phyloP scores from a whole-genome alignment of 2,113 vertebrate species.

The Poeciliopsis turrubarensis region DNA sequence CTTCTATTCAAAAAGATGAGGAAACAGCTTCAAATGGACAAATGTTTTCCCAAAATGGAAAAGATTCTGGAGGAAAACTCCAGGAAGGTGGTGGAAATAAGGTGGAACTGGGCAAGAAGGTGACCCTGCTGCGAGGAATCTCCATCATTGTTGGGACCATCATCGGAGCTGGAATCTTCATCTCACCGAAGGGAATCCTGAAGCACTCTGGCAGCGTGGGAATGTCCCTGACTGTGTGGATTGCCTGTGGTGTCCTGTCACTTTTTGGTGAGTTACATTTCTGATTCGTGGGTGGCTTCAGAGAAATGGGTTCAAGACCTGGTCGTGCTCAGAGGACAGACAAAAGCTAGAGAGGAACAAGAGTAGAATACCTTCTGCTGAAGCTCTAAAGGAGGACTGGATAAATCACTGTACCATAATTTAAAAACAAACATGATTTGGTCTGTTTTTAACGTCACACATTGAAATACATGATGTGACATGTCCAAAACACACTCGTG shows the following conservation, averaged over 20 bases:
- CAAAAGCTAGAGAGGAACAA: too few species aligned
- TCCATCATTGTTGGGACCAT: slow-evolving; percentile 96
- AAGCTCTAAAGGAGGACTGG: too few species aligned
- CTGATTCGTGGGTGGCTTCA: neutral
- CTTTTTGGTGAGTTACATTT: slow-evolving; percentile 89
- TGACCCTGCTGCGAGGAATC: slow-evolving; percentile 90
- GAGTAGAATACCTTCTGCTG: too few species aligned
- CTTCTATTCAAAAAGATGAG: slow-evolving; percentile 60
- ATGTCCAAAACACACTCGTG: neutral
- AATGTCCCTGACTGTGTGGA: slow-evolving; percentile 92
- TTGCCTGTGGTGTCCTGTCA: slow-evolving; percentile 89
- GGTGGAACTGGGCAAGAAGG: slow-evolving; percentile 90
- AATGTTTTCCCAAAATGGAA: slow-evolving; percentile 19
- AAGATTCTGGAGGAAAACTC: slow-evolving; percentile 35
- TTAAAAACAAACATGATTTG: neutral
- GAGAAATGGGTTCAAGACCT: neutral
- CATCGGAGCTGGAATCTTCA: slow-evolving; percentile 97
- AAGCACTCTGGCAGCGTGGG: slow-evolving; percentile 90
- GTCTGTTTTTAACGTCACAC: neutral
- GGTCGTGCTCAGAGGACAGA: neutral
- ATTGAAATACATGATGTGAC: neutral
- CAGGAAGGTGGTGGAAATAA: slow-evolving; percentile 60
- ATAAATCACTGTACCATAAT: too few species aligned
- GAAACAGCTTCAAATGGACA: slow-evolving; percentile 36
- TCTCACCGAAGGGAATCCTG: slow-evolving; percentile 95